Evolutionary conservation across 2,888 invertebrate genomes (phyloP), one percentile per base, ranked within the genome.

Genomic region (Athalia cordata): DNA sequence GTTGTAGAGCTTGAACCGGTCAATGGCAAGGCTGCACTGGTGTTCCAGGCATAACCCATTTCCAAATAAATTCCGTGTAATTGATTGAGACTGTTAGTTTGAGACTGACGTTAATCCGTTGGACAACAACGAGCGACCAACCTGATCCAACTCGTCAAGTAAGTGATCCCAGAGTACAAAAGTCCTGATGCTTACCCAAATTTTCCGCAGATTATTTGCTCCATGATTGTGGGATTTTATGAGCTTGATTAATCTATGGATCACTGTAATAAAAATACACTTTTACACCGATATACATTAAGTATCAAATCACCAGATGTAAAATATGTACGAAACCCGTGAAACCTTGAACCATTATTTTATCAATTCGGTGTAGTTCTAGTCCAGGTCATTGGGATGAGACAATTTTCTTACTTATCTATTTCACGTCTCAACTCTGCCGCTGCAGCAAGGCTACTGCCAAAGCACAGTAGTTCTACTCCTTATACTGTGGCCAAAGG

Each of bases 161-260:
- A 29, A 29, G 29, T 29, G 29, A 29, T 55, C 55, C 55, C n/a
- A 55, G n/a, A 75, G 3, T 47, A 55, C 47, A 80, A 45, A 66
- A 78, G 78, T 7, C n/a, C 11, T 5, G 65, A 59, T 68, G 66
- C 85, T 88, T 83, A 90, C 90, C 89, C 89, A 81, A 89, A 87
- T 85, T 85, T 88, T 75, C 89, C 86, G 80, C 86, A 85, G 61
- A 90, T 79, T 81, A 90, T 86, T 85, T 90, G 89, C 81, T 89
- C 86, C 90, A 90, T 90, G 57, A 79, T 84, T 77, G 75, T 55
- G 68, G 77, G 9, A 72, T 79, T 78, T 67, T 70, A 59, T 52
- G 62, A 47, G 68, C 80, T 81, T 78, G 78, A 81, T 75, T 75
- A 78, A 78, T 49, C 50, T 72, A 72, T 57, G 43, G 57, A 72